phyloP scores from a whole-genome alignment of 1,140 invertebrate genomes.

The Drosophila pseudoobscura region DNA sequence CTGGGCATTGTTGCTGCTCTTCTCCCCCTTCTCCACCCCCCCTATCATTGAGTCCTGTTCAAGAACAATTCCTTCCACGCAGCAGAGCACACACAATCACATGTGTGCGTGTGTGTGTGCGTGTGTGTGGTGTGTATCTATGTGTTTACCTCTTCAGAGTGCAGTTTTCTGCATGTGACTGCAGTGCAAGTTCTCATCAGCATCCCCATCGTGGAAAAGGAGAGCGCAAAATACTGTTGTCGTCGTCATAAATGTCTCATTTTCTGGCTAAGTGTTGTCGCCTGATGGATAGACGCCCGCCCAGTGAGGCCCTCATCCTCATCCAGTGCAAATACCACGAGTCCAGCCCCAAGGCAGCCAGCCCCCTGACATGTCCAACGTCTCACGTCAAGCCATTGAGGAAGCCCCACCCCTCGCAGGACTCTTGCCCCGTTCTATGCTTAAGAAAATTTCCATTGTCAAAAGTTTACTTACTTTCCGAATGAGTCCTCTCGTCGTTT shows the following conservation, averaged over 20 bases:
- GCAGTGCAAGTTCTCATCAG: conserved; percentile 36
- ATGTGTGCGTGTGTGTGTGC: conserved; percentile 10
- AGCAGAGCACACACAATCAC: background rate
- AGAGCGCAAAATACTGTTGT: conserved; percentile 38
- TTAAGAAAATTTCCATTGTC: conserved; percentile 19
- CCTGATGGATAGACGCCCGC: background rate
- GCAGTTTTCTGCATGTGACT: conserved; percentile 35
- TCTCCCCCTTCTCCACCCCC: conserved; percentile 10
- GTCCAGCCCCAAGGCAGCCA: too few relatives aligned
- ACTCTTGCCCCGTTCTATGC: too few relatives aligned
- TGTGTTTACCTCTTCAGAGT: conserved; percentile 21
- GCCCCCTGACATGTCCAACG: too few relatives aligned
- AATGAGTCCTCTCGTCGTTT: conserved; percentile 20
- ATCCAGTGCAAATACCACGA: background rate
- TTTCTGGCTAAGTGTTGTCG: conserved; percentile 13
- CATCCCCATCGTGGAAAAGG: conserved; percentile 18
- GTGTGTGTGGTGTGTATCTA: conserved; percentile 5
- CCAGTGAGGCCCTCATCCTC: background rate
- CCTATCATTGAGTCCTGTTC: conserved; percentile 29
- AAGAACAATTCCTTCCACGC: conserved; percentile 49
- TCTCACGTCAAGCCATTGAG: too few relatives aligned
- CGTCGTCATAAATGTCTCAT: conserved; percentile 47
- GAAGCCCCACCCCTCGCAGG: too few relatives aligned
- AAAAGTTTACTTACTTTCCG: conserved; percentile 36
- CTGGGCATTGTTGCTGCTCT: background rate